A percentile compares a stretch with the other conserved stretches of the same genome.
phyloP scores from a whole-genome alignment of 2,888 invertebrate genomes.

The Brachyopa scutellaris region DNA sequence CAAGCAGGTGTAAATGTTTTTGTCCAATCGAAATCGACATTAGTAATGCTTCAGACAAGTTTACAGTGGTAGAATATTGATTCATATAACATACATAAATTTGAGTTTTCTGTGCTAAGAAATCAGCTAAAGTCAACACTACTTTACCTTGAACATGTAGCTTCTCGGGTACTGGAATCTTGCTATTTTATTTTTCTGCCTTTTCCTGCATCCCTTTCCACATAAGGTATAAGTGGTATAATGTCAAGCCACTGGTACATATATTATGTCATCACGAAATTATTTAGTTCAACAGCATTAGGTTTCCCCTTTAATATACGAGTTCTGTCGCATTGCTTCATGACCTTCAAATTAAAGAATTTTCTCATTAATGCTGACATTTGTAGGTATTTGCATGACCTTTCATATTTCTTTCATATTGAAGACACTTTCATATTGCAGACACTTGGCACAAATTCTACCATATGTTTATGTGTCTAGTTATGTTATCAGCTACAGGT shows the following conservation, averaged over 20 bases:
- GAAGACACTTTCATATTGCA: no score
- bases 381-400: no score
- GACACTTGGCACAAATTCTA: no score
- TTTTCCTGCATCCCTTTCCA: neutral
- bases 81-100: neutral
- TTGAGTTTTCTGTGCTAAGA: neutral
- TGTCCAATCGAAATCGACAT: no score
- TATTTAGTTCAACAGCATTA: neutral
- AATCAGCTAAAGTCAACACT: neutral
- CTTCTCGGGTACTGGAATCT: neutral
- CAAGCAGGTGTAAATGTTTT: no score
- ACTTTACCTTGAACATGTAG: neutral
- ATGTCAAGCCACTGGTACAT: neutral
- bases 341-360: neutral
- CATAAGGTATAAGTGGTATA: neutral
- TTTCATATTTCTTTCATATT: no score
- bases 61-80: neutral
- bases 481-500: neutral
- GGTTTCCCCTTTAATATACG: neutral
- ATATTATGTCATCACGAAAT: no score
- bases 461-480: no score
- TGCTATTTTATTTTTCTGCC: neutral
- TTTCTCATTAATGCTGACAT: neutral
- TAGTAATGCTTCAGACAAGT: neutral
- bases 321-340: neutral